Base-by-base conservation (phyloP, 37 sponge, comb jelly and placozoan genomes). In the Chondrilla cf. caribensis region DNA sequence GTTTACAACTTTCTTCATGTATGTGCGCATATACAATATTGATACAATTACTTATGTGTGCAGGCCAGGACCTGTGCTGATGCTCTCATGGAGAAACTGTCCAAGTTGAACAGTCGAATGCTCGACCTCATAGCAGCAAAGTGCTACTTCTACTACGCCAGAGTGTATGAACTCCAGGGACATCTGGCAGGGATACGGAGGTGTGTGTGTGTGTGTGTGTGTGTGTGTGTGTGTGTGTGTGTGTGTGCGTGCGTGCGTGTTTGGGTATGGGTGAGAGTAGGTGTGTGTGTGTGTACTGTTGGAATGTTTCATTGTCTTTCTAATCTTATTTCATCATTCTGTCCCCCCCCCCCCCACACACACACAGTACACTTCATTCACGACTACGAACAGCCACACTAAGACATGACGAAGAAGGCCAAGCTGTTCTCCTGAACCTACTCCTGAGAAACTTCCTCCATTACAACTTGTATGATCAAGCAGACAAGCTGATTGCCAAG, bases 391-490 rank as follows among this genome's bases (percentile, higher is more conserved):
- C 96, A 21, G 82, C 92, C 31, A 95, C 99, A 11, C 87, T 98
- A 17, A 81, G 85, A 17, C 88, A 87, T 39, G 93, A 98, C 65
- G 93, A 87, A 62, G 92, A 93, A 42, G 94, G 96, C 2, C 85
- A 95, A 85, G 99, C 99, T 9, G 68, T 85, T 37, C 85, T 98
- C 29, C 77, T 93, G 24, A 98, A 98, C 66, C 89, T 98, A 19
- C 82, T 98, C 28, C 94, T 98, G 9, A 57, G 96, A 24, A 98
- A 98, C 87, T 93, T 91, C 77, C 84, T 98, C 54, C 94, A 98
- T 54, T 93, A 95, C 86, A 95, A 93, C 75, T 88, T 98, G 24
- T 98, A 91, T 83, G 96, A 95, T 25, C 99, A 95, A 87, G 99
- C 96, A 0, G 86, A 91, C 58, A 98, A 98, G 82, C 81, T 98